Conservation (phyloP, 1,140 invertebrate species). For the Argopecten irradians region DNA sequence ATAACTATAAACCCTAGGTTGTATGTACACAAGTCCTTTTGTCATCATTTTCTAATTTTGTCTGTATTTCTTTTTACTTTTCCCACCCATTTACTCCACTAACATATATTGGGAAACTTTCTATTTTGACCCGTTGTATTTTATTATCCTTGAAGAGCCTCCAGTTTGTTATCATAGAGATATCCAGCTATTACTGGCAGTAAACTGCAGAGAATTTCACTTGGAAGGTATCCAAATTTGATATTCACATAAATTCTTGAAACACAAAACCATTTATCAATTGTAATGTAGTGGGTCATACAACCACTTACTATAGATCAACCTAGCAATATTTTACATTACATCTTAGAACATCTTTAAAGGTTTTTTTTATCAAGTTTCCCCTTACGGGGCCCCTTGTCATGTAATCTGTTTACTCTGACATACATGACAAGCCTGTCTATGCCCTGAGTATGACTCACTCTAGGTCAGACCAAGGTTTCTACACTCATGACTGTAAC, state of each 20-base stretch:
- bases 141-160: background rate
- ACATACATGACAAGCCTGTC: conserved; percentile 5
- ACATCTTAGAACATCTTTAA: background rate
- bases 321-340: background rate
- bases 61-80: background rate
- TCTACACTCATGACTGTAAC: too few relatives aligned
- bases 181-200: background rate
- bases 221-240: conserved; percentile 1
- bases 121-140: too few relatives aligned
- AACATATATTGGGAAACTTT: too few relatives aligned
- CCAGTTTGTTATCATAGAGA: background rate
- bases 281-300: too few relatives aligned
- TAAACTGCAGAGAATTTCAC: background rate
- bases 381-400: background rate
- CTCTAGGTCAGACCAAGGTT: too few relatives aligned
- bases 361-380: background rate
- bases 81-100: too few relatives aligned
- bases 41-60: background rate
- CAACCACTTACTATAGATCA: background rate
- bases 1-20: too few relatives aligned
- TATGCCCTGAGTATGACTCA: conserved; percentile 15
- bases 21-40: too few relatives aligned
- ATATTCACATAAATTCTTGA: background rate
- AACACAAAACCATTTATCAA: background rate
- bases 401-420: conserved; percentile 2